These are phyloP conservation scores for Apostichopus californicus DNA, from an alignment of 35 echinoderm and acorn worm genomes.

Conservation along the genomic window DNA sequence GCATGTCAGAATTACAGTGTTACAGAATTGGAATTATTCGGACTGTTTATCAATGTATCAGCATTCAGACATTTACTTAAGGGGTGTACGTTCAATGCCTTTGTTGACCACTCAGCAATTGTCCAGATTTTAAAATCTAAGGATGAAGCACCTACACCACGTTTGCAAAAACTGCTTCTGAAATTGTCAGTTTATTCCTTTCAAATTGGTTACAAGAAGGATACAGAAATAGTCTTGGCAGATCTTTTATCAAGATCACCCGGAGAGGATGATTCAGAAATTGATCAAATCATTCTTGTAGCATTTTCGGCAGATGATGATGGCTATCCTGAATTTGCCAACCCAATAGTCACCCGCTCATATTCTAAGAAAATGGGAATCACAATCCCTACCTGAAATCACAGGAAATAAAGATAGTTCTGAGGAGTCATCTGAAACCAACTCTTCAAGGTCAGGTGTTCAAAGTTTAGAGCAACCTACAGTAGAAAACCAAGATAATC, in stretches of 20 bases:
- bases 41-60: background rate
- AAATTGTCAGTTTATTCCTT: constrained; percentile 42
- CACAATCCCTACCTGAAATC: constrained; percentile 6
- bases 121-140: no score
- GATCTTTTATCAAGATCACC: background rate
- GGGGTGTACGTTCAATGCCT: constrained; percentile 53
- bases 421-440: background rate
- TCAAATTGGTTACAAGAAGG: constrained; percentile 30
- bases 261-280: constrained; percentile 7
- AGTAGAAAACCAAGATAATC: no score
- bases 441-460: background rate
- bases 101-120: no score
- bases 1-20: background rate
- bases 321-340: background rate
- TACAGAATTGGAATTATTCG: background rate
- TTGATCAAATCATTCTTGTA: constrained; percentile 2
- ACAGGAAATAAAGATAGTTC: background rate
- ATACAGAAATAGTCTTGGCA: background rate
- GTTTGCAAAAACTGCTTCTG: constrained; percentile 29
- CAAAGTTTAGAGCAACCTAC: no score
- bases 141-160: no score
- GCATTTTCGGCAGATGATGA: background rate
- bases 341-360: constrained; percentile 24
- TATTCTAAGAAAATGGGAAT: constrained; percentile 47
- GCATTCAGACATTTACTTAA: constrained; percentile 49